Base-by-base conservation (phyloP, 2,797 vertebrate genomes). In the Arnoldichthys spilopterus region DNA sequence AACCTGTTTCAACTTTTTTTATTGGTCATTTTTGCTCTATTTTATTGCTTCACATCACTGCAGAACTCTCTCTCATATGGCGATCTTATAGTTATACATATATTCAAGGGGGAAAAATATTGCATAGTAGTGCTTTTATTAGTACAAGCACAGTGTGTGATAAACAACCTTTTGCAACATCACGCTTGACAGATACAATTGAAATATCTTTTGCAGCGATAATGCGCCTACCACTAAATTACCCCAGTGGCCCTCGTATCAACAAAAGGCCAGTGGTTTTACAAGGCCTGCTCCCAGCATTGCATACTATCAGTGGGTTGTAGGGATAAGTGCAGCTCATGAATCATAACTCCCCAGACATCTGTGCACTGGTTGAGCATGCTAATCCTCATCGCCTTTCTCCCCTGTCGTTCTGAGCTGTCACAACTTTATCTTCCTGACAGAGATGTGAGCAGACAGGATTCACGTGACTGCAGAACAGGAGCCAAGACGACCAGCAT, bases 371-470 rank as follows among this genome's bases (percentile, higher is more conserved):
- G 28, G 69, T 81, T 58, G 47, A 75, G 51, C 77, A 82, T 79
- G 81, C 75, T 85, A 86, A 85, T 86, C 43, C 24, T 64, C 32
- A 8, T 62, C 24, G 68, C 56, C 58, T 77, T 66, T 51, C 53
- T 74, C 53, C 61, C 43, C 64, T 83, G 66, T 45, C 37, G 58
- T 68, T 34, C 84, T 83, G 51, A 87, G 62, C 74, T 81, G 78
- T 87, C 78, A 24, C 82, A 74, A 66, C 84, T 89, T 86, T 81
- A 73, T 88, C 76, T 88, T 32, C 77, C 81, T 83, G 80, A 83
- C 92, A 94, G 93, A 92, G 78, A 94, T 94, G 93, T 93, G 89
- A 93, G 80, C 74, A 37, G 71, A 84, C 66, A 51, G 74, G 63
- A 71, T 26, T 76, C 80, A 82, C 82, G 76, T 64, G 82, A 83